phyloP scores from a whole-genome alignment of 2,888 invertebrate genomes.

The Meandrusa payeni region DNA sequence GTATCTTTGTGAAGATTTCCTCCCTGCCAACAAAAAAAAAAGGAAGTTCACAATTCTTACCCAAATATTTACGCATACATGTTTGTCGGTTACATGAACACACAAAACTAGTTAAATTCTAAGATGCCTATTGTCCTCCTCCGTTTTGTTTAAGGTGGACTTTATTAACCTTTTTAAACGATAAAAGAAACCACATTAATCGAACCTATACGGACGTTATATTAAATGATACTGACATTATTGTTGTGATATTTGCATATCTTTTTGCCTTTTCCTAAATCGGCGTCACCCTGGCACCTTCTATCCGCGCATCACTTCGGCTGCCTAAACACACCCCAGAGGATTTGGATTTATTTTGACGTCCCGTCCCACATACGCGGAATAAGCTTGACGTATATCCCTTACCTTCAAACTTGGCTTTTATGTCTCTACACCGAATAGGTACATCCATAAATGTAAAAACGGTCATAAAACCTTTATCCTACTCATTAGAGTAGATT shows the following conservation, averaged over 20 bases:
- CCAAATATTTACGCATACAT: too few species aligned
- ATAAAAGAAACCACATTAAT: too few species aligned
- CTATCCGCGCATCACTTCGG: slow-evolving; percentile 46
- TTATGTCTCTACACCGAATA: slow-evolving; percentile 17
- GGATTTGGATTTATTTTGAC: slow-evolving; percentile 57
- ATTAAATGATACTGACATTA: too few species aligned
- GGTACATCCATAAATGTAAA: slow-evolving; percentile 21
- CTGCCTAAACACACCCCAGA: slow-evolving; percentile 57
- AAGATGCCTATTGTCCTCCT: too few species aligned
- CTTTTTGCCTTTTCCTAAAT: slow-evolving; percentile 57
- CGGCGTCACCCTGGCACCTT: slow-evolving; percentile 61
- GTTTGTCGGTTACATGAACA: too few species aligned
- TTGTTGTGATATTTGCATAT: slow-evolving; percentile 44
- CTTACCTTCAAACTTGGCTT: slow-evolving; percentile 21
- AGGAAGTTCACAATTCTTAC: too few species aligned
- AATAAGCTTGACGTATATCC: slow-evolving; percentile 22
- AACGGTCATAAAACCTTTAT: slow-evolving; percentile 25
- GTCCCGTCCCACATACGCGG: slow-evolving; percentile 31
- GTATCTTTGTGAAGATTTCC: too few species aligned
- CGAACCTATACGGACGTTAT: too few species aligned
- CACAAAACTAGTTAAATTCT: too few species aligned
- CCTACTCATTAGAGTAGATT: slow-evolving; percentile 24
- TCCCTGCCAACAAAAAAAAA: too few species aligned
- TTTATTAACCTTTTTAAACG: too few species aligned
- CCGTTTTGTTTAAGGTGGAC: too few species aligned